Evolutionary conservation across 2,797 vertebrate genomes (phyloP).

Genomic region (Natrix natrix): DNA sequence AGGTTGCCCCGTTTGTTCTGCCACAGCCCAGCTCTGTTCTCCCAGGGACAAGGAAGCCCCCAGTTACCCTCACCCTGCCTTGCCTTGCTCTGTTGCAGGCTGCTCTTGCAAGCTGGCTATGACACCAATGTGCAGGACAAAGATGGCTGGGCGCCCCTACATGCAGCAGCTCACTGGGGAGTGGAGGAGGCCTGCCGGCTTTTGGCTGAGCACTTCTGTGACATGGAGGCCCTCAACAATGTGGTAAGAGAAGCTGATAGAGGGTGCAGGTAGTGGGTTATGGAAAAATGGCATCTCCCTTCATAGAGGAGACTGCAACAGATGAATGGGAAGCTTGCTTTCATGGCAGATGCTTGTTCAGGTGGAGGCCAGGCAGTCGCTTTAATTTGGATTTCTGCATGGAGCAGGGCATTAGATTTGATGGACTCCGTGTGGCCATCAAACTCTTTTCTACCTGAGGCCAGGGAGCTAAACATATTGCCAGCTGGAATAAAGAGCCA

Average conservation of each 20-base stretch:
- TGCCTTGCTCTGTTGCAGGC: slow-evolving; percentile 62
- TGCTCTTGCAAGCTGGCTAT: slow-evolving; percentile 86
- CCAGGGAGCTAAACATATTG: not conserved
- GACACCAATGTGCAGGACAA: slow-evolving; percentile 82
- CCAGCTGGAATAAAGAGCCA: not conserved
- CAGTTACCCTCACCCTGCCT: not conserved
- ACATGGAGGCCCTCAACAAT: slow-evolving; percentile 86
- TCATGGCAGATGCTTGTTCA: not conserved
- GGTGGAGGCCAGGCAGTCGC: not conserved
- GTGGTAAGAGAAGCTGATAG: slow-evolving; percentile 70
- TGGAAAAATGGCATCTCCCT: too few species aligned
- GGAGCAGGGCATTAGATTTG: not conserved
- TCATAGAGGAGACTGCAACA: not conserved
- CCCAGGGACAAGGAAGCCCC: too few species aligned
- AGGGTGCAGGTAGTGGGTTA: not conserved
- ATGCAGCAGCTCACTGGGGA: slow-evolving; percentile 90
- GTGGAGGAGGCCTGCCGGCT: slow-evolving; percentile 85
- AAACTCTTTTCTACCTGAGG: not conserved
- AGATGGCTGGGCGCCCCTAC: slow-evolving; percentile 91
- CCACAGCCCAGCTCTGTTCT: not conserved
- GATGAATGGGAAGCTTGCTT: not conserved
- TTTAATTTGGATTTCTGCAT: not conserved
- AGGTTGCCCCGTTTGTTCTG: not conserved
- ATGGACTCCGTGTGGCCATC: not conserved
- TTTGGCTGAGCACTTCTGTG: slow-evolving; percentile 85